Percentiles rank a stretch among this genome's conserved stretches.
Evolutionary conservation across 2,113 vertebrate genomes (phyloP).

Genomic region (Scortum barcoo): DNA sequence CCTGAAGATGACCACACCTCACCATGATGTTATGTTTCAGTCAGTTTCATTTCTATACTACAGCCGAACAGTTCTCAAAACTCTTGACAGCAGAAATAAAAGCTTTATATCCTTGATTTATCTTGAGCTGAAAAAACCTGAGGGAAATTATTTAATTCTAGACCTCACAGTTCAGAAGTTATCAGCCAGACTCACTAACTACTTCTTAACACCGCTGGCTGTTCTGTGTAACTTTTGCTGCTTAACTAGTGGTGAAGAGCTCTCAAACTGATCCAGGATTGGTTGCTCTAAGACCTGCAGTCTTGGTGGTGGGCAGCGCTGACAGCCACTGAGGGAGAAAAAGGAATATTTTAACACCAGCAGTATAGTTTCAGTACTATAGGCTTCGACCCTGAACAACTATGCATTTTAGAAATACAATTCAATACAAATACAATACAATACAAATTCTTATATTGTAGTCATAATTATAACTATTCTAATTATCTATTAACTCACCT

Average conservation of each 20-base stretch:
- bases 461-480: too few relatives aligned
- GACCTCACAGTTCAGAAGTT: slow-evolving; percentile 25
- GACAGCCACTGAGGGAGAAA: neutral
- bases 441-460: too few relatives aligned
- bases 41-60: slow-evolving; percentile 19
- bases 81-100: slow-evolving; percentile 18
- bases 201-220: slow-evolving; percentile 21
- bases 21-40: neutral
- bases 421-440: too few relatives aligned
- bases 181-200: neutral
- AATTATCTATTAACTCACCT: too few relatives aligned
- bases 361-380: neutral
- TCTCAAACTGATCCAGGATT: neutral
- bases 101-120: slow-evolving; percentile 10
- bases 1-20: neutral
- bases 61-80: slow-evolving; percentile 14
- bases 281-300: neutral
- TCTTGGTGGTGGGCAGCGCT: neutral
- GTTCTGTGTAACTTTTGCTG: slow-evolving; percentile 13
- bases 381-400: neutral
- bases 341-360: neutral
- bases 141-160: slow-evolving; percentile 18
- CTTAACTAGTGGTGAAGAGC: neutral
- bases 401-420: neutral
- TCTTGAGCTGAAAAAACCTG: slow-evolving; percentile 33